Evolutionary conservation across 2,113 vertebrate species (phyloP), one percentile per base, ranked within the genome.

Genomic region (Accipiter cooperii): DNA sequence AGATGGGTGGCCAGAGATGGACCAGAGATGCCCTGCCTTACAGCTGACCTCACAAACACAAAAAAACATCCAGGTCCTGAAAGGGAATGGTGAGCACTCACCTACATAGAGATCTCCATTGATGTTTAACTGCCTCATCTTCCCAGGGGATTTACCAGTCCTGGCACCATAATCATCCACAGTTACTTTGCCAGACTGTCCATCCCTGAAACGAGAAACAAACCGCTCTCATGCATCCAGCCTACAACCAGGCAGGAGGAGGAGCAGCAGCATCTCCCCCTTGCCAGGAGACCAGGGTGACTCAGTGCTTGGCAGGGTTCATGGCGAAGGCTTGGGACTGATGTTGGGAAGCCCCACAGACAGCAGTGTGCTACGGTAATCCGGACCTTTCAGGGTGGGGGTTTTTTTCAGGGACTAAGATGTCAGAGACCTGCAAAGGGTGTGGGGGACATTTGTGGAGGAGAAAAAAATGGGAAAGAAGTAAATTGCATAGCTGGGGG

Each of bases 51-150:
- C 5, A 3, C 34, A 51, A 65, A 64, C 75, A 52, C 11, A 44
- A 46, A 74, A 75, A 40, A 18, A 15, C 24, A 5, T 8, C 31
- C 36, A 7, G 5, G 34, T 64, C 36, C 21, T 24, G 15, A 57
- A 6, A 4, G 4, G 1, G 22, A 40, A 57, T 5, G 8, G 46
- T 22, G 29, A 92, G 58, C 87, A 97, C 99, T 94, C 96, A 99
- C 99, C 99, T 60, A 99, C 96, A 42, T 99, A 99, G 51, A 99
- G 98, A 47, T 98, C 98, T 15, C 99, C 99, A 3, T 98, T 99
- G 96, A 99, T 99, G 83, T 99, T 99, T 47, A 99, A 98, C 64
- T 99, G 99, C 54, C 99, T 98, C 99, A 99, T 99, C 96, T 98
- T 98, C 47, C 99, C 99, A 3, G 99, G 98, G 5, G 99, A 99